Percentiles rank a stretch among this genome's conserved stretches.
Evolutionary conservation across 2,797 vertebrate genomes (phyloP).

Genomic region (Girardinus metallicus): DNA sequence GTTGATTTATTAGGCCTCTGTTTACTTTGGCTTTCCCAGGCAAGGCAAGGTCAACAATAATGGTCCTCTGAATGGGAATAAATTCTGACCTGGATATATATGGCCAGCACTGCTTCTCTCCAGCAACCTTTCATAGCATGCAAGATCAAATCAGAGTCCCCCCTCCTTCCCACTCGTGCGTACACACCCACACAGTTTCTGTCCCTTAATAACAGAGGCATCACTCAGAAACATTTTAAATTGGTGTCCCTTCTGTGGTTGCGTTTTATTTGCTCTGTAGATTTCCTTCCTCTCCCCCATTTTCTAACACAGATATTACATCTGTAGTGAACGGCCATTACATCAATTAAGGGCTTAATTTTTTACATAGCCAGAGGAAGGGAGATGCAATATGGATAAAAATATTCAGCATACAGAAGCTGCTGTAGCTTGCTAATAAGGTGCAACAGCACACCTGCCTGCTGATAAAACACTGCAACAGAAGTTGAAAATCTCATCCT

Average conservation of each 20-base stretch:
- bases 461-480: constrained; percentile 52
- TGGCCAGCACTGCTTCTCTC: constrained; percentile 56
- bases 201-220: constrained; percentile 52
- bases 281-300: constrained; percentile 1
- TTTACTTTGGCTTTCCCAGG: constrained; percentile 82
- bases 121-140: constrained; percentile 62
- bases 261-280: constrained; percentile 35
- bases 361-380: constrained; percentile 50
- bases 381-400: constrained; percentile 35
- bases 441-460: constrained; percentile 26
- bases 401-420: constrained; percentile 37
- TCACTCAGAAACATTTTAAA: constrained; percentile 60
- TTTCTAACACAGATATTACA: constrained; percentile 35
- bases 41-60: constrained; percentile 86
- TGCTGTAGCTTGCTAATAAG: constrained; percentile 54
- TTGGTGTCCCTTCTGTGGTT: constrained; percentile 56
- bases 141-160: constrained; percentile 50
- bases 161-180: constrained; percentile 24
- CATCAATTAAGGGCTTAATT: constrained; percentile 67
- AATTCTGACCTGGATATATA: constrained; percentile 74
- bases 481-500: constrained; percentile 12
- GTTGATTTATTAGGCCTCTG: constrained; percentile 85
- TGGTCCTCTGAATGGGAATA: constrained; percentile 85
- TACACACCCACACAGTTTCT: constrained; percentile 49
- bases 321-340: constrained; percentile 61